phyloP scores from a whole-genome alignment of 1,140 invertebrate genomes.

The Drosophila sulfurigaster region DNA sequence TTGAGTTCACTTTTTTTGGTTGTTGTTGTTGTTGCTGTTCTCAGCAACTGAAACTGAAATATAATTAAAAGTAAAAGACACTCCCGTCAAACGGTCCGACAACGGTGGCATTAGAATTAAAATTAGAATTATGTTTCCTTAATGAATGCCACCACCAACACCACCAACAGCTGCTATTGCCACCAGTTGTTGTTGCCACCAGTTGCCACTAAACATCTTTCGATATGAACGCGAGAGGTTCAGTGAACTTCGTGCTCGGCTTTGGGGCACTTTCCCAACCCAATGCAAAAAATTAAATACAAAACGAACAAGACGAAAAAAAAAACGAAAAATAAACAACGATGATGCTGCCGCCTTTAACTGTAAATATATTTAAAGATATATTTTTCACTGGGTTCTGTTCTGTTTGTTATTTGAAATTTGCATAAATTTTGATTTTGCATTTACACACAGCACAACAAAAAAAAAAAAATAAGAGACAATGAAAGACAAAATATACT shows the following conservation, averaged over 20 bases:
- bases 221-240: conserved; percentile 68
- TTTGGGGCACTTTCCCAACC: conserved; percentile 74
- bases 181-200: neutral
- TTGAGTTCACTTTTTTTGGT: conserved; percentile 34
- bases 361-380: conserved; percentile 78
- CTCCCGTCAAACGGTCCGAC: conserved; percentile 42
- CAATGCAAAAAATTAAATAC: conserved; percentile 36
- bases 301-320: conserved; percentile 28
- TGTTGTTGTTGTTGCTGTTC: conserved; percentile 29
- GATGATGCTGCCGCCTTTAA: conserved; percentile 73
- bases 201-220: conserved; percentile 73
- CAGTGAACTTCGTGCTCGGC: conserved; percentile 69
- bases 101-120: conserved; percentile 50
- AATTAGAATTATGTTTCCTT: conserved; percentile 84
- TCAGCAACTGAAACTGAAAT: conserved; percentile 63
- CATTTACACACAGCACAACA: conserved; percentile 37
- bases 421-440: conserved; percentile 76
- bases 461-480: conserved; percentile 33
- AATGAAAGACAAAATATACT: conserved; percentile 23
- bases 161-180: conserved; percentile 14
- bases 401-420: conserved; percentile 59
- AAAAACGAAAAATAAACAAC: conserved; percentile 47
- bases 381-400: conserved; percentile 42
- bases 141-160: conserved; percentile 69
- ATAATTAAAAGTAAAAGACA: conserved; percentile 81